These are phyloP conservation scores for Chelonus insularis DNA, from an alignment of 1,140 invertebrate species.

Conservation along the genomic window DNA sequence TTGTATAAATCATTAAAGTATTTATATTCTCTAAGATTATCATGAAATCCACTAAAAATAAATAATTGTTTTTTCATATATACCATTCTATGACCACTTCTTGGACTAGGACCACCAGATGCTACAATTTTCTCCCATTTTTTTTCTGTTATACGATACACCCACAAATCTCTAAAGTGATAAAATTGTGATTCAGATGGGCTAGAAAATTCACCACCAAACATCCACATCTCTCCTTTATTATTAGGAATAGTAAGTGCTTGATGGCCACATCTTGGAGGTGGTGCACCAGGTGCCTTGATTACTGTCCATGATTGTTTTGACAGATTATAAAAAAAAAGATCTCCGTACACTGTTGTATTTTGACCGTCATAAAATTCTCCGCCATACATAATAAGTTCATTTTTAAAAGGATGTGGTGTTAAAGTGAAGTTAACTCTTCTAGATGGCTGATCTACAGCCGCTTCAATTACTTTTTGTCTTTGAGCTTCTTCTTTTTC, in stretches of 20 bases:
- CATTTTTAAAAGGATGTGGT: slow-evolving; percentile 82
- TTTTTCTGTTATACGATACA: slow-evolving; percentile 75
- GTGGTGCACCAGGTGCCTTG: slow-evolving; percentile 78
- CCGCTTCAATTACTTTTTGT: slow-evolving; percentile 71
- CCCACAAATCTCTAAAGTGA: slow-evolving; percentile 93
- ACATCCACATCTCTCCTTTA: slow-evolving; percentile 80
- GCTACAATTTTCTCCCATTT: slow-evolving; percentile 85
- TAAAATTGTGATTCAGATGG: slow-evolving; percentile 90
- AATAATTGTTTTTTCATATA: slow-evolving; percentile 77
- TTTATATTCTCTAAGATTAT: slow-evolving; percentile 83
- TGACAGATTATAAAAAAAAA: slow-evolving; percentile 81
- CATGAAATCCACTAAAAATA: slow-evolving; percentile 91
- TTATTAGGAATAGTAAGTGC: slow-evolving; percentile 72
- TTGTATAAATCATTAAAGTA: slow-evolving; percentile 88
- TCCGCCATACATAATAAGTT: slow-evolving; percentile 89
- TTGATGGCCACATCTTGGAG: slow-evolving; percentile 87
- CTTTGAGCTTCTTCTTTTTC: slow-evolving; percentile 77
- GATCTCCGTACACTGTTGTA: slow-evolving; percentile 83
- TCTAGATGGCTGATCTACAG: slow-evolving; percentile 69
- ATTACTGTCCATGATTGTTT: slow-evolving; percentile 81
- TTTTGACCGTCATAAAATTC: slow-evolving; percentile 90
- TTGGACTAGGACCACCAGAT: slow-evolving; percentile 75
- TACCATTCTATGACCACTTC: slow-evolving; percentile 91
- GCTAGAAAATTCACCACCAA: slow-evolving; percentile 92
- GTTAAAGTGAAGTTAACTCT: slow-evolving; percentile 81